Percentiles rank a stretch among this genome's conserved stretches.
These are phyloP conservation scores for Coreius guichenoti DNA, from an alignment of 2,797 vertebrate species.

Conservation along the genomic window DNA sequence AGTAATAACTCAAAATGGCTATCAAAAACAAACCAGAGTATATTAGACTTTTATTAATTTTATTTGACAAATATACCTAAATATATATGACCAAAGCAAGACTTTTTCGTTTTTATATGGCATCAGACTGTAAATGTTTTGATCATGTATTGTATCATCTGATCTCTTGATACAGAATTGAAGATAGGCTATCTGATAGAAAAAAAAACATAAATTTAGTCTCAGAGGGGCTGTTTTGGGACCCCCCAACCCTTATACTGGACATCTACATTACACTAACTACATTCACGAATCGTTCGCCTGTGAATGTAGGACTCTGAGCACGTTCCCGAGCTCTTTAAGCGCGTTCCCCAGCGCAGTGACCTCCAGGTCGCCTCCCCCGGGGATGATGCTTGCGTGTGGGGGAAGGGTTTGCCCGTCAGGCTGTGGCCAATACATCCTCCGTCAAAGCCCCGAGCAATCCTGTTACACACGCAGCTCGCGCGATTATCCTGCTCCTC, in stretches of 20 bases:
- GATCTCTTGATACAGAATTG: background rate
- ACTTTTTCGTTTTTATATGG: no score
- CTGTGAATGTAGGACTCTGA: constrained; percentile 10
- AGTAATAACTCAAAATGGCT: background rate
- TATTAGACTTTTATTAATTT: background rate
- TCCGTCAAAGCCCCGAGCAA: constrained; percentile 47
- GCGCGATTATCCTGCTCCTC: constrained; percentile 37
- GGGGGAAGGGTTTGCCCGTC: constrained; percentile 53
- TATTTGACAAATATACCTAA: background rate
- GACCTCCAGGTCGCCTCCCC: constrained; percentile 56
- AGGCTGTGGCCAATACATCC: constrained; percentile 48
- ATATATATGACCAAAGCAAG: background rate
- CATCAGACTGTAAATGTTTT: background rate
- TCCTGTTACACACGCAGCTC: constrained; percentile 53
- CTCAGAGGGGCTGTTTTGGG: background rate
- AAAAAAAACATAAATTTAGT: no score
- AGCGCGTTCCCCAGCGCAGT: constrained; percentile 46
- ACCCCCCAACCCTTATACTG: background rate
- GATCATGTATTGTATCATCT: no score
- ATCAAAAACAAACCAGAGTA: background rate
- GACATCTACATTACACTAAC: background rate
- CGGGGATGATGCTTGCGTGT: constrained; percentile 38
- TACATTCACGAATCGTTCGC: background rate
- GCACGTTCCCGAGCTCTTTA: constrained; percentile 40
- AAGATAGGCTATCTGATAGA: background rate